These are phyloP conservation scores for Sisyra nigra DNA, from an alignment of 2,888 invertebrate species.

Conservation along the genomic window DNA sequence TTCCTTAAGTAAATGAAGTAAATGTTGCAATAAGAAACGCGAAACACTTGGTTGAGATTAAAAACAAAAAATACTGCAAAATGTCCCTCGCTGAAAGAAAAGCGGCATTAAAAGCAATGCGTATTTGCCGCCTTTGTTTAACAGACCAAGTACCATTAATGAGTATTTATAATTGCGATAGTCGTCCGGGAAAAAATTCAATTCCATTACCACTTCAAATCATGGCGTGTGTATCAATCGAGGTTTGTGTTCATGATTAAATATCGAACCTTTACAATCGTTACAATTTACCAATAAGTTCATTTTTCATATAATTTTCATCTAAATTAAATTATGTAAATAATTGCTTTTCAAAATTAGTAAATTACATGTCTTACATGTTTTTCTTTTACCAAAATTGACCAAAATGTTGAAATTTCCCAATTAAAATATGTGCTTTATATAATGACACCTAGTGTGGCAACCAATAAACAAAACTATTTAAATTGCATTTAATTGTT, in stretches of 20 bases:
- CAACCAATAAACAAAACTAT: too few species aligned
- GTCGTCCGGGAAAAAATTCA: conserved; percentile 35
- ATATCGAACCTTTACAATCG: conserved; percentile 5
- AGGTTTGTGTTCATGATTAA: conserved; percentile 35
- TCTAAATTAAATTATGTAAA: too few species aligned
- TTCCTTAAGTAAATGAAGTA: too few species aligned
- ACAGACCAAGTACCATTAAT: conserved; percentile 42
- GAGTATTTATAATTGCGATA: conserved; percentile 46
- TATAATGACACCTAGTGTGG: not conserved
- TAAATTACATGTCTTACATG: not conserved
- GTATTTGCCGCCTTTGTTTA: conserved; percentile 62
- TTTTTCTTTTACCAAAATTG: too few species aligned
- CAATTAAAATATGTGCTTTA: not conserved
- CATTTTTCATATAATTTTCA: too few species aligned
- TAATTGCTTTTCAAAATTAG: not conserved
- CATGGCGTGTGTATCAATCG: conserved; percentile 59
- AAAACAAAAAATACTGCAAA: not conserved
- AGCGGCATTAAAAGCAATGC: conserved; percentile 39
- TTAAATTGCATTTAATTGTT: not conserved
- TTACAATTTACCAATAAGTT: too few species aligned
- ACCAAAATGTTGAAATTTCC: too few species aligned
- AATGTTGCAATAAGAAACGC: not conserved
- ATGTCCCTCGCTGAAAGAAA: conserved; percentile 30
- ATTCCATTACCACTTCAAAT: conserved; percentile 57
- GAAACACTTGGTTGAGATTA: not conserved